Conservation (phyloP, 2,888 invertebrate genomes). For the Masnerella sp. region DNA sequence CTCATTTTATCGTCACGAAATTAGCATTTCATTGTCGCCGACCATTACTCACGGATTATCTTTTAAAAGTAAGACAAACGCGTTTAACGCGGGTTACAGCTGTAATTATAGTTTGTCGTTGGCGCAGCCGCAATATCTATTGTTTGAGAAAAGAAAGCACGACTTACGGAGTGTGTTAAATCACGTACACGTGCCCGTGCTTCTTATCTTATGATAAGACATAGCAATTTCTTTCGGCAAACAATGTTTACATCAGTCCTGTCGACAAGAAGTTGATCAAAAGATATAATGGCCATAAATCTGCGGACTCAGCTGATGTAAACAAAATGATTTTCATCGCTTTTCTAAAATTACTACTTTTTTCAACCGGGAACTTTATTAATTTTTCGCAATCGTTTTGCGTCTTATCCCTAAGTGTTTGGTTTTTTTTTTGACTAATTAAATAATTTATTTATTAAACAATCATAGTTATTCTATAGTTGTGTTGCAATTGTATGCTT, state of each 20-base stretch:
- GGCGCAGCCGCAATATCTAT: conserved; percentile 5
- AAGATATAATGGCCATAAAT: too few relatives aligned
- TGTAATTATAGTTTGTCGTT: conserved; percentile 30
- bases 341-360: too few relatives aligned
- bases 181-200: conserved; percentile 35
- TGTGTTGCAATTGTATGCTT: too few relatives aligned
- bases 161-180: conserved; percentile 29
- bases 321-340: too few relatives aligned
- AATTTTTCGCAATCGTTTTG: too few relatives aligned
- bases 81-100: conserved; percentile 15
- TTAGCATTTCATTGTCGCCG: not conserved
- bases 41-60: conserved; percentile 30
- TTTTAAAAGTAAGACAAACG: conserved; percentile 18
- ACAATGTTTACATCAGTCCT: conserved; percentile 10
- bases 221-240: conserved; percentile 25
- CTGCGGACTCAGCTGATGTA: too few relatives aligned
- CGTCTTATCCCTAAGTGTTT: too few relatives aligned
- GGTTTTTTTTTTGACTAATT: too few relatives aligned
- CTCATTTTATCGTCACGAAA: not conserved
- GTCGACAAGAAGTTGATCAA: conserved; percentile 15
- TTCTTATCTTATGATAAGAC: conserved; percentile 26
- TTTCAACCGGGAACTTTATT: too few relatives aligned
- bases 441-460: too few relatives aligned
- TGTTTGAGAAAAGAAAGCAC: conserved; percentile 35
- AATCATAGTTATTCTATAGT: too few relatives aligned